These are phyloP conservation scores for Vanessa atalanta DNA, from an alignment of 1,140 invertebrate genomes.

Conservation along the genomic window DNA sequence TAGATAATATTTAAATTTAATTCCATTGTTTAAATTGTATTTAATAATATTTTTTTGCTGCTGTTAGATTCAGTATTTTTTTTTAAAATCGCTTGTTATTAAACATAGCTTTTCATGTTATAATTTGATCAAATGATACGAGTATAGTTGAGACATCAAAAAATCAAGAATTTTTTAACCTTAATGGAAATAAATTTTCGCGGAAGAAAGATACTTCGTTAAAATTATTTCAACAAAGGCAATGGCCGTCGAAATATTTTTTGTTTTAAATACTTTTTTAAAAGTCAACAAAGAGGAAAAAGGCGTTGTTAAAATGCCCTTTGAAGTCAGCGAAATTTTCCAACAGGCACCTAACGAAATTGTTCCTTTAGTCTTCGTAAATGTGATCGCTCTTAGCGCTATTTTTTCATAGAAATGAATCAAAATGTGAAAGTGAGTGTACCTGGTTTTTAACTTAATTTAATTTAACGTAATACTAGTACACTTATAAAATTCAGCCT, in stretches of 20 bases:
- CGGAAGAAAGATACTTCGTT: constrained; percentile 37
- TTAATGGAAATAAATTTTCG: constrained; percentile 21
- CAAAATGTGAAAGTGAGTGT: constrained; percentile 24
- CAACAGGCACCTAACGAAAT: constrained; percentile 74
- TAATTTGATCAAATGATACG: not conserved
- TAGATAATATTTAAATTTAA: too few species aligned
- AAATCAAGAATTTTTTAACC: not conserved
- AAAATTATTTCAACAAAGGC: constrained; percentile 37
- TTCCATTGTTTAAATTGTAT: too few species aligned
- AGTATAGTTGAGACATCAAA: not conserved
- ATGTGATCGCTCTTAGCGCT: constrained; percentile 66
- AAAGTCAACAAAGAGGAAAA: constrained; percentile 66
- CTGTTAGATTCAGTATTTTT: not conserved
- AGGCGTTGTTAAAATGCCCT: constrained; percentile 70
- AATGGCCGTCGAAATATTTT: constrained; percentile 42
- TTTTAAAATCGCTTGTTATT: not conserved
- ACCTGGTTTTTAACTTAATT: not conserved
- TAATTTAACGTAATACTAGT: not conserved
- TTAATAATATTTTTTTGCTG: too few species aligned
- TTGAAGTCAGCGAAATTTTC: constrained; percentile 73
- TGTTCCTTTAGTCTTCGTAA: constrained; percentile 75
- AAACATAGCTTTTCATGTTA: not conserved
- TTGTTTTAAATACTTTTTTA: constrained; percentile 66
- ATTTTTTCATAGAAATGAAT: constrained; percentile 50
- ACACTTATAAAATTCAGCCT: too few species aligned